Conservation (phyloP, 2,888 invertebrate genomes). For the Ligdia adustata region DNA sequence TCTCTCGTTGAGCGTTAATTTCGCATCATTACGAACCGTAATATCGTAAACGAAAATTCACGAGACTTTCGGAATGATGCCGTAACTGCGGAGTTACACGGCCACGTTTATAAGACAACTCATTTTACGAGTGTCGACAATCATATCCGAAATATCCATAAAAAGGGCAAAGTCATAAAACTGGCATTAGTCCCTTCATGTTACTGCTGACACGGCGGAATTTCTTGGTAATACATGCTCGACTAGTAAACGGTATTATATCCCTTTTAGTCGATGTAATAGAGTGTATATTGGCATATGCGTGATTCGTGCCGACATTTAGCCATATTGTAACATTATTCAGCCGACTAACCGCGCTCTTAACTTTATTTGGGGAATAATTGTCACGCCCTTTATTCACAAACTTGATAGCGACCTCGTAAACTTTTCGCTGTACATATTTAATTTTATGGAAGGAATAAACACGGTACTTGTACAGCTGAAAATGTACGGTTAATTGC, state of each 20-base stretch:
- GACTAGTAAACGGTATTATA: conserved; percentile 47
- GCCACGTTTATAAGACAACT: conserved; percentile 58
- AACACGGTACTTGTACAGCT: conserved; percentile 23
- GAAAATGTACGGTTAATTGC: no score
- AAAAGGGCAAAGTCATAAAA: conserved; percentile 73
- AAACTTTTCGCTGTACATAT: conserved; percentile 15
- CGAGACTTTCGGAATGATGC: conserved; percentile 26
- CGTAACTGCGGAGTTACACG: conserved; percentile 42
- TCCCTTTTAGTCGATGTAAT: conserved; percentile 40
- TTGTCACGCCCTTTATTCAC: conserved; percentile 32
- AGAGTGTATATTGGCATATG: conserved; percentile 38
- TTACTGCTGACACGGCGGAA: conserved; percentile 61
- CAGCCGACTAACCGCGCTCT: conserved; percentile 34
- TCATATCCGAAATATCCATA: conserved; percentile 72
- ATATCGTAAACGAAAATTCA: conserved; percentile 25
- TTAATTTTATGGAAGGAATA: conserved; percentile 20
- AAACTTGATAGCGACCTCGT: conserved; percentile 21
- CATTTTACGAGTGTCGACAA: conserved; percentile 69
- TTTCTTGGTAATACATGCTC: conserved; percentile 45
- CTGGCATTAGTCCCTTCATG: conserved; percentile 68
- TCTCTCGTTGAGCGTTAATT: conserved; percentile 15
- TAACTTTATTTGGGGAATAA: conserved; percentile 35
- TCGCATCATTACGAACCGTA: conserved; percentile 3
- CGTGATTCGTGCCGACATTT: conserved; percentile 35
- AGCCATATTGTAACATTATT: conserved; percentile 39